Evolutionary conservation across 2,888 invertebrate genomes (phyloP).

Genomic region (Catocala fraxini): DNA sequence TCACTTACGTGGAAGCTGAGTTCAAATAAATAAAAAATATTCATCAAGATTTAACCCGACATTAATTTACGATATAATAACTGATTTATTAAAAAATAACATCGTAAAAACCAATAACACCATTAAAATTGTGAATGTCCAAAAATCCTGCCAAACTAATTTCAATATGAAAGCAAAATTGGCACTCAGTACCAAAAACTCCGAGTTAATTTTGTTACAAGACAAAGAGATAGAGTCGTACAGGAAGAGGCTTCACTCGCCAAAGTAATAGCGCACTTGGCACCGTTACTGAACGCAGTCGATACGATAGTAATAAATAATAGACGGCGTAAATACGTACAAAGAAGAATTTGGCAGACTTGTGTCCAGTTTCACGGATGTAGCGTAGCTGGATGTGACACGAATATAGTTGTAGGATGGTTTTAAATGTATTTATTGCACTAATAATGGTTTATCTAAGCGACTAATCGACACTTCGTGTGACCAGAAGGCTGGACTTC

Average conservation of each 20-base stretch:
- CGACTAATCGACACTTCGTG: no score
- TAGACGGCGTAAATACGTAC: conserved; percentile 79
- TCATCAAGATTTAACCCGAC: no score
- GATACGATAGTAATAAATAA: conserved; percentile 82
- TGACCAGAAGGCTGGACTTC: no score
- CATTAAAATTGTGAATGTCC: conserved; percentile 9
- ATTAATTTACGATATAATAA: no score
- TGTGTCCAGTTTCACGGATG: conserved; percentile 65
- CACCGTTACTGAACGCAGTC: conserved; percentile 70
- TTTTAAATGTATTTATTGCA: no score
- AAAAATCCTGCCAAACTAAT: conserved; percentile 35
- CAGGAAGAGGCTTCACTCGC: conserved; percentile 66
- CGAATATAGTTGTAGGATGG: background rate
- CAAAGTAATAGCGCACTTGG: conserved; percentile 73
- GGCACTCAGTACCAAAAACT: conserved; percentile 51
- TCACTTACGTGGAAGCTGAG: no score
- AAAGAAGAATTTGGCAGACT: conserved; percentile 84
- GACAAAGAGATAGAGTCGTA: conserved; percentile 62
- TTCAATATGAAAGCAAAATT: conserved; percentile 53
- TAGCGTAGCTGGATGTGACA: conserved; percentile 61
- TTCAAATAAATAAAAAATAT: no score
- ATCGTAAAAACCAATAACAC: background rate
- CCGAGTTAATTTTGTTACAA: conserved; percentile 56
- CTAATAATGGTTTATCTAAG: no score
- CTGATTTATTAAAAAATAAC: background rate